Percentiles rank a stretch among this genome's conserved stretches.
Conservation (phyloP, 1,140 invertebrate genomes). For the Caenorhabditis briggsae region DNA sequence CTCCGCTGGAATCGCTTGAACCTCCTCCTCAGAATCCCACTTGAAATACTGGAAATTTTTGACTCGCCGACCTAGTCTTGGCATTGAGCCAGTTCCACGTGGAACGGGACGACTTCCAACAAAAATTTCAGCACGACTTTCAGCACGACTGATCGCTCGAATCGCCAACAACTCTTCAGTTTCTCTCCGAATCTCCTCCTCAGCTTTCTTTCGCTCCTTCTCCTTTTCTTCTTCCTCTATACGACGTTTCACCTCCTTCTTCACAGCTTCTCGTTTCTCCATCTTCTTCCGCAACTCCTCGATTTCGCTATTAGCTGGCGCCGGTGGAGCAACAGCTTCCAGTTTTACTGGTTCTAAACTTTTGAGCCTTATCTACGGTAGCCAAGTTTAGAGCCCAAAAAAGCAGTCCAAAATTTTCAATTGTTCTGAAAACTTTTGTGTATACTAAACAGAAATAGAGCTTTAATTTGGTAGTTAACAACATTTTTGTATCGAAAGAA, state of each 20-base stretch:
- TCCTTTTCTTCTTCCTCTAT: conserved; percentile 13
- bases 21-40: conserved; percentile 34
- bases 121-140: neutral
- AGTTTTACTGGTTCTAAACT: neutral
- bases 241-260: neutral
- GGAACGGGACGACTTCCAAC: neutral
- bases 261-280: conserved; percentile 13
- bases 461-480: too few species aligned
- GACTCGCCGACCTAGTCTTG: conserved; percentile 8
- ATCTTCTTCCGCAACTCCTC: neutral
- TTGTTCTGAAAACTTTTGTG: neutral
- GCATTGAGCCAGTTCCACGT: neutral
- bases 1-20: conserved; percentile 4
- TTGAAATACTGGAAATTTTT: conserved; percentile 46
- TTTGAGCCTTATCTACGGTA: too few species aligned
- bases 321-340: neutral
- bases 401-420: neutral
- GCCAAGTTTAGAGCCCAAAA: too few species aligned
- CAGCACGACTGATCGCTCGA: neutral
- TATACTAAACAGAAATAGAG: too few species aligned
- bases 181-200: conserved; percentile 15
- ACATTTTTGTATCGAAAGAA: too few species aligned
- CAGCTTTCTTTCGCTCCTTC: neutral
- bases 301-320: neutral
- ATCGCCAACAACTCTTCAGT: conserved; percentile 17